Base-by-base conservation (phyloP, 2,888 invertebrate genomes). In the Sinhomidia bicolor region DNA sequence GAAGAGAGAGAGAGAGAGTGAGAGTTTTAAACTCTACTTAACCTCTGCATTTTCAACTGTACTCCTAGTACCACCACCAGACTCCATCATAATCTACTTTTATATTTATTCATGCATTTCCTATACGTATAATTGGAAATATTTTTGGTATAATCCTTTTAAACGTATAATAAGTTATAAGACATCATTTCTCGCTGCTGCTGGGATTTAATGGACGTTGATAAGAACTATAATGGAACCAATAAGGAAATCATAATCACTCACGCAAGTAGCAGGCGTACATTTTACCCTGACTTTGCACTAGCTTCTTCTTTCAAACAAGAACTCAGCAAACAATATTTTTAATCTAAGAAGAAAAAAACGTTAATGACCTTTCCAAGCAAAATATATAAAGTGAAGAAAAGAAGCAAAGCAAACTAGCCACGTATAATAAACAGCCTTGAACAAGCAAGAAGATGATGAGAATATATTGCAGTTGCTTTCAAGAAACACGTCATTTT, bases 191-290 rank as follows among this genome's bases (percentile, higher is more conserved):
- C 57, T 60, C n/a, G 36, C 10, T 36, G 32, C 17, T 17, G 17
- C 36, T 41, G 7, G 71, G 17, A 71, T 71, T 62, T 71, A 71
- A 71, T 71, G 26, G 14, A 1, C 41, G n/a, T 17, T 62, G 32
- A n/a, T 68, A 32, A 68, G 14, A 60, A 9, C 17, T 3, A 17
- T 3, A 12, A 29, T 54, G 20, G 1, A 32, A 36, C 26, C 83
- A 74, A 83, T 83, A 83, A 60, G 84, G 84, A 84, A 84, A 62
- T 76, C 76, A 62, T 84, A 84, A 84, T 76, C 74, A 76, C 62
- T 44, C 12, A 29, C 60, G 62, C 44, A 14, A 44, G 29, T 74
- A 17, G 44, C 17, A 9, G 20, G 14, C 5, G 9, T 23, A 71
- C 10, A 10, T 47, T 14, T 23, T 41, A 17, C 51, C 17, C 17